Base-by-base conservation (phyloP, 2,113 vertebrate species). In the Alosa alosa region DNA sequence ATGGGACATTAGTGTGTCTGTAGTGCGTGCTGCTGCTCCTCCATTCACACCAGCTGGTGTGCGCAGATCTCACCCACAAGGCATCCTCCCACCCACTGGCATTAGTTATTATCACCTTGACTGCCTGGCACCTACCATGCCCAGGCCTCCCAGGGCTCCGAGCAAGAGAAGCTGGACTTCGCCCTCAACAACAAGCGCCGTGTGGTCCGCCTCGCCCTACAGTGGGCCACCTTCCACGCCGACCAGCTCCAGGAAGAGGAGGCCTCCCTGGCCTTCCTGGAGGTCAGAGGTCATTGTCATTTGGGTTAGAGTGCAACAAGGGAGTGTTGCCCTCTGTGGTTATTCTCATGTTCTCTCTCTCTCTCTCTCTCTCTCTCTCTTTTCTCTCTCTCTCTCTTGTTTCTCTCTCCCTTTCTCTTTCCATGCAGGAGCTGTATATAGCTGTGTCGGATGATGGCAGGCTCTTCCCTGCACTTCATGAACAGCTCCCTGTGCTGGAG, bases 81-180 rank as follows among this genome's bases (percentile, higher is more conserved):
- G 52, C 52, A 20, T 20, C 15, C 3, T 57, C 17, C 52, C 52
- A 57, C 52, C 52, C 52, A 20, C 72, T 49, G 31, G 31, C 36
- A 55, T 64, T 15, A 1, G 36, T 86, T 85, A 52, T 86, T 85
- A 52, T 91, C 92, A 95, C 97, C 96, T 99, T 98, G 95, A 97
- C 96, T 41, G 89, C 91, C 1, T 3, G 92, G 95, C 92, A 99
- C 96, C 92, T 99, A 99, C 94, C 97, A 98, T 39, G 96, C 97
- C 25, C 96, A 97, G 96, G 96, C 97, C 91, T 97, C 96, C 4
- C 98, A 98, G 94, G 98, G 97, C 91, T 97, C 97, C 3, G 98
- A 99, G 81, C 97, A 98, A 94, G 98, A 99, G 92, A 97, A 96
- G 89, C 92, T 97, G 95, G 98, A 99, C 92, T 99, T 99, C 87